Conservation (phyloP, 1,140 invertebrate species). For the Drosophila santomea region DNA sequence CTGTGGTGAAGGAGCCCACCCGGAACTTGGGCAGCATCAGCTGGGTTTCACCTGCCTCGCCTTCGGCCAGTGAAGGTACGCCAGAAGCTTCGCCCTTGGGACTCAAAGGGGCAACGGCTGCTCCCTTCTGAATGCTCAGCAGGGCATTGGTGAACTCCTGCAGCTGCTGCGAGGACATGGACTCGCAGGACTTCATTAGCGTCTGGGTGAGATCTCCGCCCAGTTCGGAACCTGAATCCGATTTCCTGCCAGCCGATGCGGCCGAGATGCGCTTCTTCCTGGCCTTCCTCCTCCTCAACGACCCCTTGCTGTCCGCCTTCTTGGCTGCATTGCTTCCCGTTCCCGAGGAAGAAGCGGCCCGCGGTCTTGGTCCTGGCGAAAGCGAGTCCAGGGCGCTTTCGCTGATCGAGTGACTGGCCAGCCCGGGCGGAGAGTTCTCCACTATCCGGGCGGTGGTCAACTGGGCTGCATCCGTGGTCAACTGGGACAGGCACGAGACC, state of each 20-base stretch:
- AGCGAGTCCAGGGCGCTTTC: constrained; percentile 93
- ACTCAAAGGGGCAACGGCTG: constrained; percentile 13
- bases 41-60: constrained; percentile 81
- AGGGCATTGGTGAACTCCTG: constrained; percentile 80
- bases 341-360: constrained; percentile 69
- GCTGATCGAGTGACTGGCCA: constrained; percentile 90
- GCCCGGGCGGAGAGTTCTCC: constrained; percentile 75
- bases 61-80: constrained; percentile 27
- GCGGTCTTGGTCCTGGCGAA: constrained; percentile 83
- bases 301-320: constrained; percentile 85
- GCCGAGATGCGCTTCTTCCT: constrained; percentile 86
- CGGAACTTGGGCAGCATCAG: constrained; percentile 86
- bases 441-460: constrained; percentile 59
- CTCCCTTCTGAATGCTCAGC: constrained; percentile 68
- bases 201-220: constrained; percentile 72
- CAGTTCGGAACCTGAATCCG: constrained; percentile 87
- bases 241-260: constrained; percentile 85
- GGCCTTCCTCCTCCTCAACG: constrained; percentile 88
- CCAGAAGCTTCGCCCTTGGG: constrained; percentile 22
- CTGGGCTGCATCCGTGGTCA: constrained; percentile 85
- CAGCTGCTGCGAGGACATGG: constrained; percentile 85
- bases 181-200: constrained; percentile 79
- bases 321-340: constrained; percentile 75
- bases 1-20: constrained; percentile 86
- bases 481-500: constrained; percentile 91